A percentile compares a stretch with the other conserved stretches of the same genome.
Conservation (phyloP, 2,113 vertebrate species). For the Phrynosoma blainvillii region DNA sequence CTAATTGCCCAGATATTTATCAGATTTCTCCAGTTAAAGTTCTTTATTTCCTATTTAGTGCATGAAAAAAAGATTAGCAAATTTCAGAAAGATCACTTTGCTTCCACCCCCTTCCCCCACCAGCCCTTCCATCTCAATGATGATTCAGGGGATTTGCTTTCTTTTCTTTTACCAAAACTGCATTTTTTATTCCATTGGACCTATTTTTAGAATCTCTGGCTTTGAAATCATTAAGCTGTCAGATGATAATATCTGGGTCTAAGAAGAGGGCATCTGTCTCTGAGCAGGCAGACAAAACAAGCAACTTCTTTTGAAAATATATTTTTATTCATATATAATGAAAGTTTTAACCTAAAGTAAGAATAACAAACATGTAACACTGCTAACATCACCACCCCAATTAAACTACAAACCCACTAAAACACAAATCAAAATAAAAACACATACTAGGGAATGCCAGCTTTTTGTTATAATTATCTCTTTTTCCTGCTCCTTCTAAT, state of each 20-base stretch:
- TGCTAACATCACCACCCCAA: too few relatives aligned
- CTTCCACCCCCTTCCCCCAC: slow-evolving; percentile 44
- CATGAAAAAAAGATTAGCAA: not conserved
- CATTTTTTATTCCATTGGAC: slow-evolving; percentile 28
- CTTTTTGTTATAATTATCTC: too few relatives aligned
- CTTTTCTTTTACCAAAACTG: slow-evolving; percentile 48
- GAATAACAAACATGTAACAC: too few relatives aligned
- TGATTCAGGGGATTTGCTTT: slow-evolving; percentile 12
- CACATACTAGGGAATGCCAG: too few relatives aligned
- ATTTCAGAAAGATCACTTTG: slow-evolving; percentile 23
- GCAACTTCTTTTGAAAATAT: slow-evolving; percentile 52
- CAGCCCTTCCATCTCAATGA: slow-evolving; percentile 24
- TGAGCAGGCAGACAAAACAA: slow-evolving; percentile 51
- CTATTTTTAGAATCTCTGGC: slow-evolving; percentile 61
- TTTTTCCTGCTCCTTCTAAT: too few relatives aligned
- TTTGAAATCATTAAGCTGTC: slow-evolving; percentile 47
- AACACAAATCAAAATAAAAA: too few relatives aligned
- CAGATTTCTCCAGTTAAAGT: slow-evolving; percentile 10
- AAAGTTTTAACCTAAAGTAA: not conserved
- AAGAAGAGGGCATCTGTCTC: slow-evolving; percentile 56
- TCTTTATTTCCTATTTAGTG: not conserved
- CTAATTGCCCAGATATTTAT: not conserved
- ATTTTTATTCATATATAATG: not conserved
- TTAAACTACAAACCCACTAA: too few relatives aligned
- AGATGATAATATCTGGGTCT: slow-evolving; percentile 47